Conservation (phyloP, 2,797 vertebrate genomes). For the Anabas testudineus region DNA sequence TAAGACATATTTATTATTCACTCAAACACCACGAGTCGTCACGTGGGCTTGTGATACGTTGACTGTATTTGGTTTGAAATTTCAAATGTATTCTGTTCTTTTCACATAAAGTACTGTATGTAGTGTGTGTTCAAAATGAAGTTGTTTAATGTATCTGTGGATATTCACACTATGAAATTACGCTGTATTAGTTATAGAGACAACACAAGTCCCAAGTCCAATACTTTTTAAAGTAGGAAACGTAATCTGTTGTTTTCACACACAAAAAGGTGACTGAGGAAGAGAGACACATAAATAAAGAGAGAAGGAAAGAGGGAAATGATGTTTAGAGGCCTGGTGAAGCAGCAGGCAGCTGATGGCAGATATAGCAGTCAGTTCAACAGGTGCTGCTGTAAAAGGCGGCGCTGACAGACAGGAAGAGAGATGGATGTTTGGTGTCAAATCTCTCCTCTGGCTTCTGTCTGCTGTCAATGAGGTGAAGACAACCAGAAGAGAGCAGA, state of each 20-base stretch:
- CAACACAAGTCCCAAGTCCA: no score
- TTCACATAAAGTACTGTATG: no score
- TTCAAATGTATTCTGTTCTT: no score
- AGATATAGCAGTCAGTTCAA: not conserved
- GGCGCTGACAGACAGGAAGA: constrained; percentile 45
- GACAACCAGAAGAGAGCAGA: constrained; percentile 69
- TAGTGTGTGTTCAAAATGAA: no score
- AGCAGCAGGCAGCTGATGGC: constrained; percentile 19
- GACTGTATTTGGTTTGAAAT: no score
- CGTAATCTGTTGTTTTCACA: constrained; percentile 6
- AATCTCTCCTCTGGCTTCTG: constrained; percentile 67
- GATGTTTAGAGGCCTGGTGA: not conserved
- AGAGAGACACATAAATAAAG: not conserved
- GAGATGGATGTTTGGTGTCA: constrained; percentile 59
- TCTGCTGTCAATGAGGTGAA: constrained; percentile 79
- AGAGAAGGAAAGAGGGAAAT: not conserved
- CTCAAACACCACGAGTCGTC: no score
- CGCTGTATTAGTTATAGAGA: no score
- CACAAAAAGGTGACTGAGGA: not conserved
- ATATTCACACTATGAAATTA: no score
- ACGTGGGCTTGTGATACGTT: no score
- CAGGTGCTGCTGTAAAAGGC: constrained; percentile 49
- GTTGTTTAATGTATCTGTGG: no score
- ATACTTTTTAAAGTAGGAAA: no score
- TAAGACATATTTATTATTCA: no score